phyloP scores from a whole-genome alignment of 2,113 vertebrate genomes.

The Vulpes lagopus region DNA sequence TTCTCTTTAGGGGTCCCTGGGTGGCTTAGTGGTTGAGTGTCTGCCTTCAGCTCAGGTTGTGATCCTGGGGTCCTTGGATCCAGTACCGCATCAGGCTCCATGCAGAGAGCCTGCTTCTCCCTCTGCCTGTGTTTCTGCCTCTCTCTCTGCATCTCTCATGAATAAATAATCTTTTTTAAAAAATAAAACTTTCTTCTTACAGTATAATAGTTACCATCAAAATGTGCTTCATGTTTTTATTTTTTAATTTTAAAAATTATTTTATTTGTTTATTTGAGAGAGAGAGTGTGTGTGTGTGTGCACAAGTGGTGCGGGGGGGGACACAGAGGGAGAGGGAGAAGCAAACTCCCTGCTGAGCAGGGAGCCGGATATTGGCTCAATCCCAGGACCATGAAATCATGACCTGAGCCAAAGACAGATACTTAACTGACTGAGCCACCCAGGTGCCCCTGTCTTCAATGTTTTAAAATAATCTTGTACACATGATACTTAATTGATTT shows the following conservation, averaged over 20 bases:
- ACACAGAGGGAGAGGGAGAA: not conserved
- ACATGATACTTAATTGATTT: not conserved
- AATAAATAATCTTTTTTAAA: no score
- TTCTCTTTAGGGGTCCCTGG: not conserved
- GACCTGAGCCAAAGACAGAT: not conserved
- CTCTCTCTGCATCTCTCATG: no score
- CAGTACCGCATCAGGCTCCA: no score
- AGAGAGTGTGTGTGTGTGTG: not conserved
- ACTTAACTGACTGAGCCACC: not conserved
- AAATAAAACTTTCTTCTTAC: not conserved
- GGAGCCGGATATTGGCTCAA: no score
- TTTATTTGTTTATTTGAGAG: not conserved
- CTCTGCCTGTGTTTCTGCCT: no score
- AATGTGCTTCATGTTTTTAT: not conserved
- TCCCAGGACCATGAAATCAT: not conserved
- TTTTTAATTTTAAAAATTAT: not conserved
- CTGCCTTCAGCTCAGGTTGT: no score
- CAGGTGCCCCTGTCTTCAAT: not conserved
- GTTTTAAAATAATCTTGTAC: not conserved
- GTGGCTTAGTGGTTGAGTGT: no score
- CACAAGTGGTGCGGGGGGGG: not conserved
- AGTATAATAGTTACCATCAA: not conserved
- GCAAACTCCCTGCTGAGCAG: not conserved
- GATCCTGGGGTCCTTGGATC: no score
- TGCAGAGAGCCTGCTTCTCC: no score